A percentile compares a stretch with the other conserved stretches of the same genome.
These are phyloP conservation scores for Pangasius macronema DNA, from an alignment of 2,797 vertebrate genomes.

Conservation along the genomic window DNA sequence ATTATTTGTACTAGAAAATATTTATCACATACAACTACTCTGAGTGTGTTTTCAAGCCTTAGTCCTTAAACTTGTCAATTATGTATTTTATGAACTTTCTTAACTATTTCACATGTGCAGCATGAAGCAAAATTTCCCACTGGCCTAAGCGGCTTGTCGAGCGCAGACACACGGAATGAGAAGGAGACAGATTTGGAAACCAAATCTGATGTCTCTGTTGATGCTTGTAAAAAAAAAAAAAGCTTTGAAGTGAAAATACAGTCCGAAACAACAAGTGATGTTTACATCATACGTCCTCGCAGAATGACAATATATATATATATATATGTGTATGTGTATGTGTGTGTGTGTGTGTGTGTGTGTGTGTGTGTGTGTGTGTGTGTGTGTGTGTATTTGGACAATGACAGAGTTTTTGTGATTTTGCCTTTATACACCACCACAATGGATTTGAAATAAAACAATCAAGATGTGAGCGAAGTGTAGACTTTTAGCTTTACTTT, in stretches of 20 bases:
- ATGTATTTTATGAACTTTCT: not conserved
- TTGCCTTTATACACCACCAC: no score
- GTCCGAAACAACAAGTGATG: not conserved
- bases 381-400: no score
- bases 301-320: no score
- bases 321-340: no score
- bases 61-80: not conserved
- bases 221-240: not conserved
- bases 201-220: not conserved
- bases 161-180: not conserved
- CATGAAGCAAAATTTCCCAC: not conserved
- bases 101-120: not conserved
- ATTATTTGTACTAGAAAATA: not conserved
- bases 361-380: no score
- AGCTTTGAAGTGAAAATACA: constrained; percentile 10
- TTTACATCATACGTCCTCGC: not conserved
- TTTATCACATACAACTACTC: not conserved
- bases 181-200: not conserved
- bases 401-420: no score
- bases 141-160: not conserved
- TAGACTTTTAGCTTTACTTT: no score
- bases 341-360: no score
- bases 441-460: no score
- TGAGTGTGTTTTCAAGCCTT: not conserved
- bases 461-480: no score